A percentile compares a stretch with the other conserved stretches of the same genome.
Conservation (phyloP, 2,888 invertebrate species). For the Harpalus rubripes region DNA sequence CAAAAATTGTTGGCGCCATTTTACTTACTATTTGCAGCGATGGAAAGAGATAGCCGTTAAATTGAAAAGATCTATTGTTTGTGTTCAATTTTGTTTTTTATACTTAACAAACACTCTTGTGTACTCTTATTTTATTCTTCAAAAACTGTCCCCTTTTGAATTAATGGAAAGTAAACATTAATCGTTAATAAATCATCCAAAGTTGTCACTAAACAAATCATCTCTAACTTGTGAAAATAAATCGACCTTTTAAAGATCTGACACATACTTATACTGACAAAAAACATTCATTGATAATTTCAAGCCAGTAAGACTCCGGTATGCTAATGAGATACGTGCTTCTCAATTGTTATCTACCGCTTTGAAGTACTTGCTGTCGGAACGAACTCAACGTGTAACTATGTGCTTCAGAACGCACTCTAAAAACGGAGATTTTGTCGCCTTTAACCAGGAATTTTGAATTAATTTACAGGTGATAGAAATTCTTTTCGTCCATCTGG, state of each 20-base stretch:
- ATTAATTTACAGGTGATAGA: constrained; percentile 52
- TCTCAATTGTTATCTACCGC: constrained; percentile 59
- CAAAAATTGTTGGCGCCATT: no score
- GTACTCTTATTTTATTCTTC: no score
- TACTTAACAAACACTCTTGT: no score
- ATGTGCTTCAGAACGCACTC: constrained; percentile 51
- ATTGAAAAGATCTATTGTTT: no score
- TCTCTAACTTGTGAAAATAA: constrained; percentile 35
- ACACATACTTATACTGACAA: constrained; percentile 45
- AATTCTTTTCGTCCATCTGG: constrained; percentile 11
- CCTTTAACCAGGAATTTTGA: constrained; percentile 55
- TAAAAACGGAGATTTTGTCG: constrained; percentile 44
- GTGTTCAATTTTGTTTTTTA: no score
- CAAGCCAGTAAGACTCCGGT: constrained; percentile 46
- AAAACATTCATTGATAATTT: constrained; percentile 47
- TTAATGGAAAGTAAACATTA: background rate
- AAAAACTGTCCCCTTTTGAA: no score
- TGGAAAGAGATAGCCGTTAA: no score
- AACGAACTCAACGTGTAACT: constrained; percentile 25
- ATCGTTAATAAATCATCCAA: constrained; percentile 10
- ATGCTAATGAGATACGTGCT: constrained; percentile 56
- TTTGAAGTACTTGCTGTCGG: constrained; percentile 19
- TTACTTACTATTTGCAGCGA: no score
- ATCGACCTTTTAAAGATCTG: constrained; percentile 36
- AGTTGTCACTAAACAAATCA: constrained; percentile 41